Percentiles rank a stretch among this genome's conserved stretches.
phyloP scores from a whole-genome alignment of 2,113 vertebrate genomes.

The rabbit (Oryctolagus cuniculus) region mOryCun1.1 NC_091436.1:10951001-10951500 shows the following conservation, averaged over 20 bases:
- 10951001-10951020: neutral
- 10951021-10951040: neutral
- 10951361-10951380: neutral
- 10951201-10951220: neutral
- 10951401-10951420: neutral
- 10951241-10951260: conserved; percentile 32
- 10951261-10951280: neutral
- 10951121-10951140: neutral
- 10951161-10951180: neutral
- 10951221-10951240: neutral
- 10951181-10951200: neutral
- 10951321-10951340: neutral
- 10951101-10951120: too few relatives aligned
- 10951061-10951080: neutral
- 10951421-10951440: neutral
- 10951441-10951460: neutral
- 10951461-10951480: neutral
- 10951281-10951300: neutral
- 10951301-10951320: too few relatives aligned
- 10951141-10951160: neutral
- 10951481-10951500: neutral
- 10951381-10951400: neutral
- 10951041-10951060: neutral
- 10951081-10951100: neutral
- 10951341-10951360: neutral